phyloP scores from a whole-genome alignment of 2,797 vertebrate species.

The Octomys mimax region DNA sequence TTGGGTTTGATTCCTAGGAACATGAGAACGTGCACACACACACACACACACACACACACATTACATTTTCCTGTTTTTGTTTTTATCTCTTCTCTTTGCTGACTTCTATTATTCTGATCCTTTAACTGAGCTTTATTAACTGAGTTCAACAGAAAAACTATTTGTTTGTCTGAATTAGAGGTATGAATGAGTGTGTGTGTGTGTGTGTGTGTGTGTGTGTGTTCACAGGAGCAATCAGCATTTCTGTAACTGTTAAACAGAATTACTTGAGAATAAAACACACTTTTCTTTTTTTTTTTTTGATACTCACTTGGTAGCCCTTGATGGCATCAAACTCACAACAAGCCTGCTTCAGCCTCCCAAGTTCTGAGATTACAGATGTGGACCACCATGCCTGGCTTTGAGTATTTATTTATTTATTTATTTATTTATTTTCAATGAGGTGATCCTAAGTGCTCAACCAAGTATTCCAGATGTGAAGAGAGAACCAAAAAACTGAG shows the following conservation, averaged over 20 bases:
- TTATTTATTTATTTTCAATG: neutral
- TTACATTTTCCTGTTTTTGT: neutral
- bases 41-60: no score
- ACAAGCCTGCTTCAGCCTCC: neutral
- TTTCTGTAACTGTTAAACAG: conserved; percentile 4
- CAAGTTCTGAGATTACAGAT: neutral
- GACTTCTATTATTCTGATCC: neutral
- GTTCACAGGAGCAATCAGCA: neutral
- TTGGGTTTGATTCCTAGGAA: neutral
- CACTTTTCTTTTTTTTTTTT: neutral
- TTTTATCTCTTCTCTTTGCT: neutral
- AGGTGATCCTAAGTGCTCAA: neutral
- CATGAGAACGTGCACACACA: neutral
- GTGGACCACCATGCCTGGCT: neutral
- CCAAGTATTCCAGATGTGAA: neutral
- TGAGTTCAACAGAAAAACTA: neutral
- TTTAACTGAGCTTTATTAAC: neutral
- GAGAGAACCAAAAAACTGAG: neutral
- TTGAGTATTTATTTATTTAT: neutral
- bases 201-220: neutral
- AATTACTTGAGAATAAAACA: neutral
- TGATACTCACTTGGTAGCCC: neutral
- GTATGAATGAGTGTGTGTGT: neutral
- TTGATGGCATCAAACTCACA: neutral
- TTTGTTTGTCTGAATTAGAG: neutral